Evolutionary conservation across 2,113 vertebrate genomes (phyloP).

Genomic region (Hippocampus zosterae): DNA sequence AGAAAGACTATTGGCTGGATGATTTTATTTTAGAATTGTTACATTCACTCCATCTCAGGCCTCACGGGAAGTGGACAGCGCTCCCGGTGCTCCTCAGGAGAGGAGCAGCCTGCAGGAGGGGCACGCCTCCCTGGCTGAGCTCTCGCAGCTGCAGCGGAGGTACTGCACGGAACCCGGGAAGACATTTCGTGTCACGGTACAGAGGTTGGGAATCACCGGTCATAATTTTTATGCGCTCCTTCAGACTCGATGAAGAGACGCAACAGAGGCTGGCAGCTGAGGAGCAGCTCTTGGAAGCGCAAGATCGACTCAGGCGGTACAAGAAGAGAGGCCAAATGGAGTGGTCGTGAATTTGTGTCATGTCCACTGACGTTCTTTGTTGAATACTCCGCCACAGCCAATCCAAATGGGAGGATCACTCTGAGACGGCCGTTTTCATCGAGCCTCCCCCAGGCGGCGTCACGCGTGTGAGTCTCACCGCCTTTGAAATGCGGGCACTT

Average conservation of each 20-base stretch:
- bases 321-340: not conserved
- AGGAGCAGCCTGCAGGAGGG: slow-evolving; percentile 59
- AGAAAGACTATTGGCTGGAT: too few relatives aligned
- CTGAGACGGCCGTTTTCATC: slow-evolving; percentile 78
- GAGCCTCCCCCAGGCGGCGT: slow-evolving; percentile 71
- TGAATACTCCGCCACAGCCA: slow-evolving; percentile 65
- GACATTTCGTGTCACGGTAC: not conserved
- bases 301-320: slow-evolving; percentile 74
- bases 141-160: slow-evolving; percentile 81
- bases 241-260: slow-evolving; percentile 80
- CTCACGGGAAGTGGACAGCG: slow-evolving; percentile 69
- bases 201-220: too few relatives aligned
- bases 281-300: slow-evolving; percentile 79
- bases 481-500: not conserved
- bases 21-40: too few relatives aligned
- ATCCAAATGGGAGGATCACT: slow-evolving; percentile 68
- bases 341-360: not conserved
- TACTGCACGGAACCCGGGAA: slow-evolving; percentile 30
- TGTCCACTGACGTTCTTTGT: not conserved
- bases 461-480: slow-evolving; percentile 74
- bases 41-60: slow-evolving; percentile 58
- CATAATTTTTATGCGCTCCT: not conserved
- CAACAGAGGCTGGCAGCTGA: slow-evolving; percentile 73
- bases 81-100: slow-evolving; percentile 87
- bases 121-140: slow-evolving; percentile 67